Evolutionary conservation across 2,888 invertebrate species (phyloP).

Genomic region (Idaea biselata): DNA sequence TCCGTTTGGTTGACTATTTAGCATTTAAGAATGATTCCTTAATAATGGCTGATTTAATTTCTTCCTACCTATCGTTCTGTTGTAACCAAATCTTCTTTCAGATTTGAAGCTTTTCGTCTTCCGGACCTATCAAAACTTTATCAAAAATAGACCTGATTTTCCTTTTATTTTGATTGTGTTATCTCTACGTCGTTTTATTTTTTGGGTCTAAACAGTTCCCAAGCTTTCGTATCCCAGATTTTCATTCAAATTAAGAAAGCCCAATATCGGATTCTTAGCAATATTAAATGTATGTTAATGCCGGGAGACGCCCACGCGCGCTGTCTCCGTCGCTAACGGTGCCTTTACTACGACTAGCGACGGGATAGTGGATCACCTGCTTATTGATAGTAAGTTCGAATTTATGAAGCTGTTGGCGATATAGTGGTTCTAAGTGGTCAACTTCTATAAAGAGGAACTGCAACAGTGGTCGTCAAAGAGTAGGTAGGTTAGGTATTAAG

Average conservation of each 20-base stretch:
- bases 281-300: conserved; percentile 5
- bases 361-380: neutral
- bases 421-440: neutral
- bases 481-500: neutral
- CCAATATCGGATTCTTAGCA: conserved; percentile 2
- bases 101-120: too few relatives aligned
- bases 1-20: too few relatives aligned
- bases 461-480: too few relatives aligned
- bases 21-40: too few relatives aligned
- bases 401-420: neutral
- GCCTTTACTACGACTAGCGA: neutral
- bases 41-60: too few relatives aligned
- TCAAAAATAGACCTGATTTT: too few relatives aligned
- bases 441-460: neutral
- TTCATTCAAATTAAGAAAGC: neutral
- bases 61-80: too few relatives aligned
- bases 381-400: neutral
- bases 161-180: too few relatives aligned
- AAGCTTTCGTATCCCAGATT: neutral
- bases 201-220: neutral
- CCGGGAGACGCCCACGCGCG: neutral
- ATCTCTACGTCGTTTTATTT: neutral
- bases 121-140: too few relatives aligned
- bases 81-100: too few relatives aligned
- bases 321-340: conserved; percentile 3